phyloP scores from a whole-genome alignment of 1,140 invertebrate genomes.

The Hirudo medicinalis region DNA sequence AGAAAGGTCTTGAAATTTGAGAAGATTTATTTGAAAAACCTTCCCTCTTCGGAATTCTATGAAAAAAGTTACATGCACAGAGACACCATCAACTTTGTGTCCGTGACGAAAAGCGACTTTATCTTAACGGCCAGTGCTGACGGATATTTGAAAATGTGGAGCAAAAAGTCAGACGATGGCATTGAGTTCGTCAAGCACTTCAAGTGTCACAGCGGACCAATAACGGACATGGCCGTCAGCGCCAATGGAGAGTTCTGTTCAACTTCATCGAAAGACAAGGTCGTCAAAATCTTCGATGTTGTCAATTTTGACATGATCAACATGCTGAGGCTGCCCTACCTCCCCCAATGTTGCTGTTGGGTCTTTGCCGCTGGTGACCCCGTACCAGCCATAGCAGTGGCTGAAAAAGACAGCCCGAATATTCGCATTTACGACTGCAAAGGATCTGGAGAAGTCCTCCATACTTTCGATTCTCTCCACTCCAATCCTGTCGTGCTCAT shows the following conservation, averaged over 20 bases:
- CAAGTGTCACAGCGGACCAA: slow-evolving; percentile 69
- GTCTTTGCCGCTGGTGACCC: slow-evolving; percentile 78
- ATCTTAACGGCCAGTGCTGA: slow-evolving; percentile 87
- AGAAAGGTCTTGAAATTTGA: slow-evolving; percentile 64
- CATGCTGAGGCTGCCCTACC: slow-evolving; percentile 79
- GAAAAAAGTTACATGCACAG: slow-evolving; percentile 97
- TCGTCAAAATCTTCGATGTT: slow-evolving; percentile 94
- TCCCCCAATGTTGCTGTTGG: slow-evolving; percentile 75
- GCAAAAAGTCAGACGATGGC: slow-evolving; percentile 53
- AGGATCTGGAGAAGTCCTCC: slow-evolving; percentile 57
- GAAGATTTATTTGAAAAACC: slow-evolving; percentile 72
- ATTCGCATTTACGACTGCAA: slow-evolving; percentile 84
- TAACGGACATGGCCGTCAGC: slow-evolving; percentile 68
- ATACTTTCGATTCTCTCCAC: slow-evolving; percentile 69
- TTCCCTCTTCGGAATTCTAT: slow-evolving; percentile 83
- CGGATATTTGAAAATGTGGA: slow-evolving; percentile 99
- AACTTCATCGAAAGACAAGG: slow-evolving; percentile 83
- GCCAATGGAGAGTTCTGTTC: slow-evolving; percentile 72
- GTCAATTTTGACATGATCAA: slow-evolving; percentile 99
- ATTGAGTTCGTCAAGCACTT: slow-evolving; percentile 99
- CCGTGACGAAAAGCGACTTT: slow-evolving; percentile 89
- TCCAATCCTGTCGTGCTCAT: slow-evolving; percentile 67
- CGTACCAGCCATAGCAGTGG: slow-evolving; percentile 68
- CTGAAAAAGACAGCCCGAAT: slow-evolving; percentile 60
- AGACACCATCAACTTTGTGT: slow-evolving; percentile 78